These are phyloP conservation scores for Watsonalla binaria DNA, from an alignment of 2,888 invertebrate genomes.

Conservation along the genomic window DNA sequence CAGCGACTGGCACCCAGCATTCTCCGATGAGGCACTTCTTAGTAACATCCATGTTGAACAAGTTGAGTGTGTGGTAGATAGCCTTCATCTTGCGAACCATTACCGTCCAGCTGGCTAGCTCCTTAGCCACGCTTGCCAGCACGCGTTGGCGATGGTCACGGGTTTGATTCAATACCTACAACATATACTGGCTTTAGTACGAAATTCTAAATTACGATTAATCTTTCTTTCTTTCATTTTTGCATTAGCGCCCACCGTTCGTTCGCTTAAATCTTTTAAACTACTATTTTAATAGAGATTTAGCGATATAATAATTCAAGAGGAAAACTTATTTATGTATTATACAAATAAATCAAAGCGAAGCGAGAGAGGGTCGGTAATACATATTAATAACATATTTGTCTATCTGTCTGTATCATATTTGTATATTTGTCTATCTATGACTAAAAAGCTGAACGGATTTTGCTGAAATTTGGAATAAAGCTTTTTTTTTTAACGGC, in stretches of 20 bases:
- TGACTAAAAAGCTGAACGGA: too few relatives aligned
- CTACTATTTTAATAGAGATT: too few relatives aligned
- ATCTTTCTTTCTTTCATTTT: too few relatives aligned
- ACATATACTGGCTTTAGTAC: too few relatives aligned
- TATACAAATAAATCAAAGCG: neutral
- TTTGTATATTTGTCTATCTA: too few relatives aligned
- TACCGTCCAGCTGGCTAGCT: slow-evolving; percentile 92
- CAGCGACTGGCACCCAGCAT: slow-evolving; percentile 88
- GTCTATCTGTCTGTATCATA: neutral
- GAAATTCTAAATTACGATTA: too few relatives aligned
- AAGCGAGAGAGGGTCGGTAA: neutral
- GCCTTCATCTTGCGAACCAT: slow-evolving; percentile 96
- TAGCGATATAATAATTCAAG: too few relatives aligned
- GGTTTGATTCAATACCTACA: slow-evolving; percentile 91
- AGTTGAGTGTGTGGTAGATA: slow-evolving; percentile 92
- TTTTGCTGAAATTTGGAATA: too few relatives aligned
- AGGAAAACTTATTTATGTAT: neutral
- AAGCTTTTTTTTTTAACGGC: too few relatives aligned
- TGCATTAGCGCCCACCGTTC: too few relatives aligned
- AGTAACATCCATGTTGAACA: slow-evolving; percentile 92
- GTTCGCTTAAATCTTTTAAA: too few relatives aligned
- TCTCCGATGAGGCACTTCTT: slow-evolving; percentile 92
- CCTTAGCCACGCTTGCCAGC: slow-evolving; percentile 91
- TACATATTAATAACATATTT: neutral
- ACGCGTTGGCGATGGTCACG: slow-evolving; percentile 94